Conservation (phyloP, 2,888 invertebrate species). For the Caenorhabditis parvicauda region DNA sequence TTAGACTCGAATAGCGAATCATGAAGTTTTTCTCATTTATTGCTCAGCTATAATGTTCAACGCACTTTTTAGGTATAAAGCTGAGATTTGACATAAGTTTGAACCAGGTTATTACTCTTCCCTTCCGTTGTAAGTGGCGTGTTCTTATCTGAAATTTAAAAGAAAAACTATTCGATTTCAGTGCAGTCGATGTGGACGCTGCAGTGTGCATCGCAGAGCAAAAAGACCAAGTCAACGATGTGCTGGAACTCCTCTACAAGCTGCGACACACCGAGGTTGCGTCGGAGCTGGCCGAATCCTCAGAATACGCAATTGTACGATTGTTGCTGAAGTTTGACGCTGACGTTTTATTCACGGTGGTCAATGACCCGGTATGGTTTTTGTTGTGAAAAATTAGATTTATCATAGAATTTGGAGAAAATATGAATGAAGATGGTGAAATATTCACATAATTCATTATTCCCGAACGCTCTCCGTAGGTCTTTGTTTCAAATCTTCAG, state of each 20-base stretch:
- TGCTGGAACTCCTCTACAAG: constrained; percentile 55
- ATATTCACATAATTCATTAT: too few species aligned
- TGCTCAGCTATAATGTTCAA: too few species aligned
- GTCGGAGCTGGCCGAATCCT: constrained; percentile 75
- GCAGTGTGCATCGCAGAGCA: constrained; percentile 55
- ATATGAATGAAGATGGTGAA: too few species aligned
- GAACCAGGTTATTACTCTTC: too few species aligned
- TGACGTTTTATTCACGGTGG: constrained; percentile 72
- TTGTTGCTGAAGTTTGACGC: constrained; percentile 66
- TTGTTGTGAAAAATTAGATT: too few species aligned
- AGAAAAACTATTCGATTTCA: too few species aligned
- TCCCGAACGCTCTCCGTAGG: too few species aligned
- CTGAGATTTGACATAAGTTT: too few species aligned
- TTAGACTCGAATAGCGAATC: too few species aligned
- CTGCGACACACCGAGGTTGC: constrained; percentile 72
- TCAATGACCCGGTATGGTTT: constrained; percentile 77
- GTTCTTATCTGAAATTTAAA: neutral
- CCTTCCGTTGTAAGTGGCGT: neutral
- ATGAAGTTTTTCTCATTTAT: too few species aligned
- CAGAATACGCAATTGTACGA: constrained; percentile 77
- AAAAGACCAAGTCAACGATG: constrained; percentile 55
- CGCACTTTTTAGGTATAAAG: too few species aligned
- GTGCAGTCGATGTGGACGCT: constrained; percentile 60
- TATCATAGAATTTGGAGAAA: too few species aligned
- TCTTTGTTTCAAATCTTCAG: constrained; percentile 11